These are phyloP conservation scores for Phenganax subtilis DNA, from an alignment of 92 coral and sea anemone genomes.

Conservation along the genomic window DNA sequence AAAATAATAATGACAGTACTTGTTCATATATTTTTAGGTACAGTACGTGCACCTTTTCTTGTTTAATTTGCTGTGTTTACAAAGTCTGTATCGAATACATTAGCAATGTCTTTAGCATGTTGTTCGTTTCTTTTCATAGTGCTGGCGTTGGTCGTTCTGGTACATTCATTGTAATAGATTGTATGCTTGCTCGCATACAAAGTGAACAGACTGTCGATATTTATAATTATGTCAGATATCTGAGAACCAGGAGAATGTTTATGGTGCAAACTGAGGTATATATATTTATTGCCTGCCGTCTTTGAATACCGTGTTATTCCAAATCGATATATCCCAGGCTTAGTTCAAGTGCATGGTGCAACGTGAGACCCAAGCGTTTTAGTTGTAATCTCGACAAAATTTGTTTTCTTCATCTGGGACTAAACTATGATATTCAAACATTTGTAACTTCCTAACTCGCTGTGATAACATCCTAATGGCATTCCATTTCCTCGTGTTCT, in stretches of 20 bases:
- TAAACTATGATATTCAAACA: no score
- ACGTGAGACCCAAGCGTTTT: no score
- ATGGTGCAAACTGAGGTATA: constrained; percentile 99
- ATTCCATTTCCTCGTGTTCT: neutral
- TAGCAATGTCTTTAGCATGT: neutral
- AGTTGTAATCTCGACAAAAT: no score
- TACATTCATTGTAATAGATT: constrained; percentile 83
- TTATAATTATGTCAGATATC: constrained; percentile 80
- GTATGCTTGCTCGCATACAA: constrained; percentile 78
- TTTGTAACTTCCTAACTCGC: neutral
- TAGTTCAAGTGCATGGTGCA: no score
- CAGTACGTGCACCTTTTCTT: neutral
- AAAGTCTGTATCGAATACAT: no score
- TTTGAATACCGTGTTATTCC: no score
- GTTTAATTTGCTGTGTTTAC: no score
- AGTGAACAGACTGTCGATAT: constrained; percentile 73
- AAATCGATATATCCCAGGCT: no score
- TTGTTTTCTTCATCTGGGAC: no score
- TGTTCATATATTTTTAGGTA: neutral
- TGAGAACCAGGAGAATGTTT: constrained; percentile 75
- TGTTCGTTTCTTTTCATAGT: constrained; percentile 37
- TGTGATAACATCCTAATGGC: neutral
- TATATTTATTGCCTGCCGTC: neutral
- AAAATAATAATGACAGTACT: no score
- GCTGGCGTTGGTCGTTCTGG: constrained; percentile 99